Percentiles rank a stretch among this genome's conserved stretches.
These are phyloP conservation scores for Drosophila recens DNA, from an alignment of 2,888 invertebrate species.

Conservation along the genomic window DNA sequence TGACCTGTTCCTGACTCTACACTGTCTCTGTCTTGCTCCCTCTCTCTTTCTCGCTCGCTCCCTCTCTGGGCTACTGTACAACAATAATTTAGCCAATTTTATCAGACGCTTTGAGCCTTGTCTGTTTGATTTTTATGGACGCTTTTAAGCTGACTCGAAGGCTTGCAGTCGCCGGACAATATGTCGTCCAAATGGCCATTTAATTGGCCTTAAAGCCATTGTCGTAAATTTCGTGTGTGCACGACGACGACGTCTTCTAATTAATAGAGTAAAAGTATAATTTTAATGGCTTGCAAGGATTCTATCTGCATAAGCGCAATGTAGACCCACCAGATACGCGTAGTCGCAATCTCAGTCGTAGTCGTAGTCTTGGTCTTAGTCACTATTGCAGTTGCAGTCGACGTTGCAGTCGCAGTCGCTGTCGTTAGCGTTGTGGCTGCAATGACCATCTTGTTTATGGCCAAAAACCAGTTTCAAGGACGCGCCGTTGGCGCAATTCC, in stretches of 20 bases:
- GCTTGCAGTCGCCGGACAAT: conserved; percentile 39
- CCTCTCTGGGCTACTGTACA: conserved; percentile 53
- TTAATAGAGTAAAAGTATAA: conserved; percentile 65
- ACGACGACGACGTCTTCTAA: conserved; percentile 45
- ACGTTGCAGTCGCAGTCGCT: conserved; percentile 15
- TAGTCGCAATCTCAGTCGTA: background rate
- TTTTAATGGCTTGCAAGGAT: conserved; percentile 53
- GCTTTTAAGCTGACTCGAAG: conserved; percentile 56
- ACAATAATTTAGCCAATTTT: conserved; percentile 69
- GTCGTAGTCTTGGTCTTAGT: conserved; percentile 4
- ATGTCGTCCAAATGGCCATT: conserved; percentile 65
- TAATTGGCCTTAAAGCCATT: conserved; percentile 61
- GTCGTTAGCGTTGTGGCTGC: conserved; percentile 22
- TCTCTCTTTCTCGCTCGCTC: background rate
- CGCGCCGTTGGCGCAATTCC: conserved; percentile 72
- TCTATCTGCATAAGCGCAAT: conserved; percentile 26
- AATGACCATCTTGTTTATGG: conserved; percentile 63
- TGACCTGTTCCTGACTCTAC: conserved; percentile 16
- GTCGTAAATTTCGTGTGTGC: conserved; percentile 59
- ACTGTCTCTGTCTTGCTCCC: background rate
- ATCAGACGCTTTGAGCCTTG: conserved; percentile 56
- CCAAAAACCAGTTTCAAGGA: conserved; percentile 77
- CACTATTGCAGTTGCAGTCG: background rate
- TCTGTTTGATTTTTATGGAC: conserved; percentile 67
- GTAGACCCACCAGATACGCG: conserved; percentile 15